A percentile compares a stretch with the other conserved stretches of the same genome.
Evolutionary conservation across 2,113 vertebrate species (phyloP).

Genomic region (Columba livia): DNA sequence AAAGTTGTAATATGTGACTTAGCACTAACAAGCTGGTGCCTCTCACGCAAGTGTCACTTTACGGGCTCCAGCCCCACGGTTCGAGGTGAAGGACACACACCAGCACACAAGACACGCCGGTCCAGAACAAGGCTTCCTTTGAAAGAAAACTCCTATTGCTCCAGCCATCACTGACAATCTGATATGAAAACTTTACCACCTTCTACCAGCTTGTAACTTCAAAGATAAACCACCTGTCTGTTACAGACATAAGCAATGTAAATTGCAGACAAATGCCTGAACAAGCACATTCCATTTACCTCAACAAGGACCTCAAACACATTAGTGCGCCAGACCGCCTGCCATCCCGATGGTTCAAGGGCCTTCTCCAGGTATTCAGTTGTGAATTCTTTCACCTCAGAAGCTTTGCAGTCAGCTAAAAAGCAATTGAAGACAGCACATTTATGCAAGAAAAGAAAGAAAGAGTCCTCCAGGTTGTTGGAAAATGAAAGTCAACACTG

Average conservation of each 20-base stretch:
- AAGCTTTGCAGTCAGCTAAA: constrained; percentile 92
- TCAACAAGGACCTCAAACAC: constrained; percentile 90
- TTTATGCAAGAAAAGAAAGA: background rate
- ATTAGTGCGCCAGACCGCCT: constrained; percentile 87
- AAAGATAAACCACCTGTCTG: background rate
- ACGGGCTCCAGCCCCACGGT: background rate
- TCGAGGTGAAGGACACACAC: background rate
- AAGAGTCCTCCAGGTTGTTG: background rate
- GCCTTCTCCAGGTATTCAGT: constrained; percentile 94
- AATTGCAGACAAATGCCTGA: background rate
- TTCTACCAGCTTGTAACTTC: constrained; percentile 33
- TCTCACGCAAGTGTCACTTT: background rate
- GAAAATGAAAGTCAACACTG: background rate
- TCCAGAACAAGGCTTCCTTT: background rate
- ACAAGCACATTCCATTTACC: constrained; percentile 72
- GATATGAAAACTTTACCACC: background rate
- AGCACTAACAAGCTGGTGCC: background rate
- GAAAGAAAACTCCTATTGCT: background rate
- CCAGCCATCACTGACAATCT: background rate
- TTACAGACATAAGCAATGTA: background rate
- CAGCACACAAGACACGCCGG: background rate
- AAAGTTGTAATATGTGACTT: background rate
- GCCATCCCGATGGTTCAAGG: constrained; percentile 89
- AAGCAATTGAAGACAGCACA: background rate
- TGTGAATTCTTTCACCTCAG: constrained; percentile 88